Conservation (phyloP, 2,113 vertebrate genomes). For the Archocentrus centrarchus region DNA sequence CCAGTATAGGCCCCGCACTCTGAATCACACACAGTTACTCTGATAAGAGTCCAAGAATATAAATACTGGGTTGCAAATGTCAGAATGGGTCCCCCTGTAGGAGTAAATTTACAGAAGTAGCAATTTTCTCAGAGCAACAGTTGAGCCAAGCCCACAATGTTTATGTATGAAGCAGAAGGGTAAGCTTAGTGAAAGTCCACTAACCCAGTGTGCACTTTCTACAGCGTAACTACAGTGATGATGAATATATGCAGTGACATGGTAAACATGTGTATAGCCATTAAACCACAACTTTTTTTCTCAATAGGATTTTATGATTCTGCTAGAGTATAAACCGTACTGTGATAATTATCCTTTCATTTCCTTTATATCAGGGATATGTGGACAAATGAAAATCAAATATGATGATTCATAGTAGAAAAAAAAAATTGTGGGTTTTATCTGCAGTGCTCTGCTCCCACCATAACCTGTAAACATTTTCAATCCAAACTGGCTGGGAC, state of each 20-base stretch:
- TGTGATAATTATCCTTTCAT: too few relatives aligned
- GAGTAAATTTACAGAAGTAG: background rate
- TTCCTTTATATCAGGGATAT: too few relatives aligned
- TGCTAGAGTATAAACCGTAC: too few relatives aligned
- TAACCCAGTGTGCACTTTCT: background rate
- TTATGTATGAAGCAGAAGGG: too few relatives aligned
- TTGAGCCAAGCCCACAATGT: too few relatives aligned
- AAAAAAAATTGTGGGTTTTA: background rate
- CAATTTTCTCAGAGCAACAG: too few relatives aligned
- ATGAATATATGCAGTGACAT: too few relatives aligned
- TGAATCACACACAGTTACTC: background rate
- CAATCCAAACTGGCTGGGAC: background rate
- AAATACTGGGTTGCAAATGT: background rate
- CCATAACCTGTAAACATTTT: background rate
- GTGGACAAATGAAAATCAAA: too few relatives aligned
- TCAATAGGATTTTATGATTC: too few relatives aligned
- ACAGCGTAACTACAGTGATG: too few relatives aligned
- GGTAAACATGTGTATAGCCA: too few relatives aligned
- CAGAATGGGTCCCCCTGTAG: background rate
- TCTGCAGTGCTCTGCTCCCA: background rate
- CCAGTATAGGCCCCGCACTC: background rate
- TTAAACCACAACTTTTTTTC: too few relatives aligned
- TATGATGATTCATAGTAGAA: background rate
- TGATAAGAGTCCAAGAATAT: background rate
- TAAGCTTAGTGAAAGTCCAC: background rate